Base-by-base conservation (phyloP, 2,113 vertebrate species). In the Pyrgilauda ruficollis region DNA sequence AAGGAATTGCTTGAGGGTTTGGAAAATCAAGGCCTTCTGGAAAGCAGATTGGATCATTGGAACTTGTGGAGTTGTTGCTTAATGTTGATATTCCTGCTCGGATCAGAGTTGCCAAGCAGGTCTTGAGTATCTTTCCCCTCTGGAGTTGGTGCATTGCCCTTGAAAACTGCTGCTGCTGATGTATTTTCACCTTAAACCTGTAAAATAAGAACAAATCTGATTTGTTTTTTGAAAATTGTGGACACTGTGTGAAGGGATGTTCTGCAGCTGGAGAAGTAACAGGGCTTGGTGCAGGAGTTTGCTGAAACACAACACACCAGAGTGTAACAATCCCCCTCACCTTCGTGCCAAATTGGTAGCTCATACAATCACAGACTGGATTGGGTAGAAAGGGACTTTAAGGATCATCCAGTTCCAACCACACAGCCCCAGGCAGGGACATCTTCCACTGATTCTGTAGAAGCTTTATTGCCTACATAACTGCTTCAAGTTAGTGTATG, bases 21-120 rank as follows among this genome's bases (percentile, higher is more conserved):
- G 37, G 28, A 68, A 64, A 88, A 39, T 26, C 44, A 47, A 67
- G 30, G 39, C 13, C 37, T 53, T 10, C 62, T 49, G 44, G 47
- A 56, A 67, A 80, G 64, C 33, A 63, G 28, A 12, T 11, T 21
- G 70, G 49, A 21, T 47, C 33, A 5, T 22, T 0, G 0, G 52
- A 46, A 63, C 1, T 0, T 20, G 15, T 10, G 11, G 50, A 87
- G 43, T 19, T 24, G 10, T 55, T 81, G 52, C 47, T 59, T 91
- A n/a, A 39, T 1, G 1, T 28, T 11, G 26, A 24, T 84, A 27
- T 72, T 87, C 27, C 74, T 93, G 52, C 50, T 43, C 0, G 0
- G 35, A 55, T 80, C 55, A 43, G 41, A 24, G 41, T 10, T 76
- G 43, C 64, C 64, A 81, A 20, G 73, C 73, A 77, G 47, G 28